Percentiles rank a stretch among this genome's conserved stretches.
Evolutionary conservation across 2,888 invertebrate species (phyloP).

Genomic region (Rotaria socialis): DNA sequence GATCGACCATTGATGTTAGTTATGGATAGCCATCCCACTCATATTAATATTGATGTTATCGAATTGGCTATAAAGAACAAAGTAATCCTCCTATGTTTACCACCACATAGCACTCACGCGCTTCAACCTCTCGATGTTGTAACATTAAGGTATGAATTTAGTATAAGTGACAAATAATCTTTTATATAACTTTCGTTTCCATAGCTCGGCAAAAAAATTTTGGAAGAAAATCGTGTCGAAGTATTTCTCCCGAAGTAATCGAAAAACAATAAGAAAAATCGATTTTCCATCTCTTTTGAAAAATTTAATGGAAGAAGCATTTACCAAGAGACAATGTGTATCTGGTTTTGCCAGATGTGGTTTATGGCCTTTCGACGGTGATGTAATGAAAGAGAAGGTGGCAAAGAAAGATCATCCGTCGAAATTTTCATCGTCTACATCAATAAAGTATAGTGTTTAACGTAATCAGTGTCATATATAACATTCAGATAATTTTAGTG

Average conservation of each 20-base stretch:
- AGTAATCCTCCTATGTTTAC: not conserved
- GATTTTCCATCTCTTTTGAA: not conserved
- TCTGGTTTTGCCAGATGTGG: not conserved
- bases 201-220: not conserved
- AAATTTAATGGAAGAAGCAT: not conserved
- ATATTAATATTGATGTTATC: not conserved
- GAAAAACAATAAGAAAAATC: not conserved
- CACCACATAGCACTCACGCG: not conserved
- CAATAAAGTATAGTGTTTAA: too few relatives aligned
- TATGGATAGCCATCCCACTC: not conserved
- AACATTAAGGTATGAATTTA: not conserved
- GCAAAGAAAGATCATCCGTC: not conserved
- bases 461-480: too few relatives aligned
- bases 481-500: too few relatives aligned
- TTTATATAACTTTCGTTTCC: not conserved
- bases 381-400: not conserved
- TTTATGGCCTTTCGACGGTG: not conserved
- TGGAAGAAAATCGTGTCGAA: not conserved
- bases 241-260: not conserved
- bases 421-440: too few relatives aligned
- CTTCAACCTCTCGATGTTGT: not conserved
- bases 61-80: not conserved
- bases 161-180: too few relatives aligned
- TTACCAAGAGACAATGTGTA: not conserved
- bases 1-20: not conserved